Conservation (phyloP, 1,140 invertebrate genomes). For the Tetramorium parvispinum region DNA sequence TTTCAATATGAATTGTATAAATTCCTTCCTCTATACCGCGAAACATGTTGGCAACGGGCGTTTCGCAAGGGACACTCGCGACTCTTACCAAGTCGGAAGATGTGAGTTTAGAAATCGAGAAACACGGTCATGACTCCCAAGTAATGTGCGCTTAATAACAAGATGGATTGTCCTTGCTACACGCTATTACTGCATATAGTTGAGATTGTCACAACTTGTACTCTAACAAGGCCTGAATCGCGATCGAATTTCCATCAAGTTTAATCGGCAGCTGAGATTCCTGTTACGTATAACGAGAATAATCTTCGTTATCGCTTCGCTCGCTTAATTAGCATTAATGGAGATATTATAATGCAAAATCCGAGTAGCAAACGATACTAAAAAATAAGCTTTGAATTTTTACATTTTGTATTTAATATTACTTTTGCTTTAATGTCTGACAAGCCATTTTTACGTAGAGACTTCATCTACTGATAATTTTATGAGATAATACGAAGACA, state of each 20-base stretch:
- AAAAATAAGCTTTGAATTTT: background rate
- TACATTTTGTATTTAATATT: background rate
- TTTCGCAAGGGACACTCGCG: background rate
- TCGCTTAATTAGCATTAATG: background rate
- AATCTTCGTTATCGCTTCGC: background rate
- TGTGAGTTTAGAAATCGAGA: background rate
- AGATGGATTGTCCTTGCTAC: background rate
- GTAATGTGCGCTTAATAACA: background rate
- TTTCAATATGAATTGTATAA: conserved; percentile 9
- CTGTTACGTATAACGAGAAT: background rate
- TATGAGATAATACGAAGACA: too few relatives aligned
- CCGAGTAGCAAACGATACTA: background rate
- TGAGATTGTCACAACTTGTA: background rate
- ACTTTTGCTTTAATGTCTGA: background rate
- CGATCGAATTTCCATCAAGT: background rate
- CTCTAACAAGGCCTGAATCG: background rate
- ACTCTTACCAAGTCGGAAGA: background rate
- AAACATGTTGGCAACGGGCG: background rate
- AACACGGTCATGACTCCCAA: background rate
- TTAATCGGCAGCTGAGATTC: background rate
- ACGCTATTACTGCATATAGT: background rate
- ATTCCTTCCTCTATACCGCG: background rate
- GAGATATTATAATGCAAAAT: background rate
- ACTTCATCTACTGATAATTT: too few relatives aligned
- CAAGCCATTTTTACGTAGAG: too few relatives aligned